Evolutionary conservation across 2,888 invertebrate species (phyloP), one percentile per base, ranked within the genome.

Genomic region (Drosophila conformis): DNA sequence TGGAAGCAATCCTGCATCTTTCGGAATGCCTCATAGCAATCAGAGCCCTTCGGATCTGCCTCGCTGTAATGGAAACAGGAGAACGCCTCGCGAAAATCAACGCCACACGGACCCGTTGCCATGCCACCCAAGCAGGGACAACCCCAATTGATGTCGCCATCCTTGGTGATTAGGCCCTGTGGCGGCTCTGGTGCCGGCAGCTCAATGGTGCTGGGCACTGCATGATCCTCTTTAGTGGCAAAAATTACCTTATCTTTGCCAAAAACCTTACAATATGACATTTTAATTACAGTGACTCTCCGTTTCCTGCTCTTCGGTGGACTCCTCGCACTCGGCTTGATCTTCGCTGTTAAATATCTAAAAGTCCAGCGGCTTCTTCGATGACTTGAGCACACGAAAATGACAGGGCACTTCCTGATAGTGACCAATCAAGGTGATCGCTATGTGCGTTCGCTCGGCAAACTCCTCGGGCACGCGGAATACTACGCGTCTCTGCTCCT

Each of bases 121-220:
- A 99, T 98, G n/a, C 98, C 98, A 18, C 99, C 99, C 40, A 99
- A 94, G 92, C 99, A 99, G 0, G 99, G 99, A 91, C 99, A 99
- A 91, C 97, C 97, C 99, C 99, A 99, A 94, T 99, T 99, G 79
- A 99, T 98, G 73, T 96, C 95, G 7, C 99, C 99, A 93, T 96
- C 96, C 1, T 96, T 94, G 67, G 97, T 94, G 79, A 99, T 96
- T 18, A 98, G 94, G 13, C 98, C 98, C 52, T 96, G 96, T 66
- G 96, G 95, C 1, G 96, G 95, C 86, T 96, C 96, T 1, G 96
- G 95, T 84, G 95, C 95, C 0, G 97, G 96, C 78, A 97, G 93
- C 66, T 93, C 91, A 48, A 97, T 94, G 62, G 94, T 95, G 90
- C 97, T 96, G 0, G 98, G 97, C 36, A 93, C 92, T 2, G 95